Evolutionary conservation across 2,113 vertebrate genomes (phyloP), one percentile per base, ranked within the genome.

Genomic region (Hypomesus transpacificus): DNA sequence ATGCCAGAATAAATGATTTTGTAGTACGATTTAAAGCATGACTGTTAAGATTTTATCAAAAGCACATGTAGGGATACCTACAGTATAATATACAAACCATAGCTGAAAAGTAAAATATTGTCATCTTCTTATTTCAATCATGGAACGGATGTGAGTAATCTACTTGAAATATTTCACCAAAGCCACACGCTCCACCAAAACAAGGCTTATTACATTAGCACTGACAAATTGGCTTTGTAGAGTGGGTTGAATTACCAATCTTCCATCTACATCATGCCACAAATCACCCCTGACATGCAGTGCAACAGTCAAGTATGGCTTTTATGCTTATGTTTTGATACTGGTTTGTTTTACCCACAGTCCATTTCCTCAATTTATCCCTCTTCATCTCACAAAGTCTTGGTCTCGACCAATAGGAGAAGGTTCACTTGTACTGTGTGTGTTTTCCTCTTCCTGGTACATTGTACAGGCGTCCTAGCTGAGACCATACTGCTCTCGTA

Each of bases 401-500:
- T n/a, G 52, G 20, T 61, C n/a, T 56, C 73, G 71, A 81, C 77
- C 77, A 67, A 70, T 71, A 14, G 50, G 51, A 75, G 39, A 21
- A 60, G 34, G 78, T 73, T 83, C 78, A 78, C 79, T 77, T 82
- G 80, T 74, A 56, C 69, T 67, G 78, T 75, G 53, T 7, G 39
- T 79, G 81, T 74, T 82, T 50, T 20, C 20, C 11, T 56, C 39
- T 68, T 80, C 74, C 82, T 65, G 8, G 67, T 70, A 58, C 75
- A 75, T 85, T 75, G 82, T 70, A 66, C 80, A 77, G 83, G 82
- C 84, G 71, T 86, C 86, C 82, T 52, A 67, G 83, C 79, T 39
- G 59, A 65, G 82, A 71, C 84, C 86, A 84, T 78, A 80, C 80
- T 87, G 80, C 84, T 82, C 87, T 87, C 84, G 84, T 84, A 89